Base-by-base conservation (phyloP, 2,888 invertebrate genomes). In the Ennomos fuscantarius region DNA sequence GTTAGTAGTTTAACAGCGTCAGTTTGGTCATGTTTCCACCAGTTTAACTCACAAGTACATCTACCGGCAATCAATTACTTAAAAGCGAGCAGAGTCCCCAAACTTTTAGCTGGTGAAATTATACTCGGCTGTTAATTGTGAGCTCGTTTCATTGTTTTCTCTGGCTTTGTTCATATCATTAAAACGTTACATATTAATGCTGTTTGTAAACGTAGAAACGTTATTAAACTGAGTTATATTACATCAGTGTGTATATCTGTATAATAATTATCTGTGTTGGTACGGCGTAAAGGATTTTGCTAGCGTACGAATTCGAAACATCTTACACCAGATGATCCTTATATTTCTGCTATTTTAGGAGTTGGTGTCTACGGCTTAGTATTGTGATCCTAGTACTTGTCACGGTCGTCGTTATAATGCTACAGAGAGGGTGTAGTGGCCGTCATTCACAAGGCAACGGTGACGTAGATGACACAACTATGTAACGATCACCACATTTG, bases 21-120 rank as follows among this genome's bases (percentile, higher is more conserved):
- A 24, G 24, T 6, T 24, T 24, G 24, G 24, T 24, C 24, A 24
- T 3, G 24, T 24, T 24, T 24, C 15, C 15, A 15, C 15, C 3
- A 3, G 15, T 15, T 15, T 15, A 15, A 15, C 15, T 24, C 24
- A 24, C 24, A 24, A 24, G 24, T 24, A 24, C 24, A 50, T n/a
- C 15, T 37, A 44, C 37, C 44, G 33, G 40, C 24, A 45, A 31
- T 44, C 51, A 43, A 45, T 45, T 52, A 45, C 33, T 32, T 44
- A 39, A 51, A 44, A 50, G 35, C 40, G 11, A 39, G 12, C 31
- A 44, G 24, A 24, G 32, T 44, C 40, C 15, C 13, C 8, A 37
- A 51, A 37, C 13, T 52, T 52, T 52, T 52, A 37, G 39, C n/a
- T 52, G 24, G 24, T 11, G 34, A 8, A 36, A 32, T 12, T 31